These are phyloP conservation scores for Oceanodroma leucorhoa DNA, from an alignment of 2,797 vertebrate genomes.

Conservation along the genomic window DNA sequence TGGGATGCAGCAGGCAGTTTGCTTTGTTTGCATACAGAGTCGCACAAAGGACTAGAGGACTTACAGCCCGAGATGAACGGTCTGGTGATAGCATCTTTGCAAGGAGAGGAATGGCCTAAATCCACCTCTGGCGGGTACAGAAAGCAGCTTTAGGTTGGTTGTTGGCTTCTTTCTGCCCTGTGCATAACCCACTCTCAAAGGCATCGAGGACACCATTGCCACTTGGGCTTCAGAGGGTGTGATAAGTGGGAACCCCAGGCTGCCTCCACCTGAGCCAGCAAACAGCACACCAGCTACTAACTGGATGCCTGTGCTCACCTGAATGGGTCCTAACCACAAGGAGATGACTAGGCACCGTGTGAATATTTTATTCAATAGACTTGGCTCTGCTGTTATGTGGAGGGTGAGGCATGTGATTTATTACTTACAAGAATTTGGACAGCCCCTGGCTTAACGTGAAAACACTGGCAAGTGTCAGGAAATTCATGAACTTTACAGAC, in stretches of 20 bases:
- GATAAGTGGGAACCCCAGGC: not conserved
- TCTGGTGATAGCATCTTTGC: not conserved
- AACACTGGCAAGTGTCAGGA: conserved; percentile 50
- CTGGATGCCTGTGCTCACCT: conserved; percentile 33
- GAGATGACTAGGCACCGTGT: conserved; percentile 45
- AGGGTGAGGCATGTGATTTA: conserved; percentile 59
- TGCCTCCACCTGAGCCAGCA: conserved; percentile 6
- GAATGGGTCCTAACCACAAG: not conserved
- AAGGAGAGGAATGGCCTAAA: not conserved
- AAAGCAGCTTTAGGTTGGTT: not conserved
- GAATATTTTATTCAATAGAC: conserved; percentile 53
- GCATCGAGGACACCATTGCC: not conserved
- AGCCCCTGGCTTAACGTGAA: conserved; percentile 48
- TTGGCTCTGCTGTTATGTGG: conserved; percentile 10
- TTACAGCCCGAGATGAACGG: not conserved
- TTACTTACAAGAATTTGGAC: conserved; percentile 60
- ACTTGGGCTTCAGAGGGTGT: not conserved
- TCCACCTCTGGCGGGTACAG: not conserved
- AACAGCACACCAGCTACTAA: not conserved
- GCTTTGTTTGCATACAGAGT: not conserved
- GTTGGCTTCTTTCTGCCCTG: not conserved
- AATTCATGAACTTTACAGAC: conserved; percentile 31
- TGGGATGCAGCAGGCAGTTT: not conserved
- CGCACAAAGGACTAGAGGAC: not conserved
- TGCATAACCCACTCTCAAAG: not conserved